Evolutionary conservation across 2,797 vertebrate genomes (phyloP), one percentile per base, ranked within the genome.

Genomic region (Diplodus sargus): DNA sequence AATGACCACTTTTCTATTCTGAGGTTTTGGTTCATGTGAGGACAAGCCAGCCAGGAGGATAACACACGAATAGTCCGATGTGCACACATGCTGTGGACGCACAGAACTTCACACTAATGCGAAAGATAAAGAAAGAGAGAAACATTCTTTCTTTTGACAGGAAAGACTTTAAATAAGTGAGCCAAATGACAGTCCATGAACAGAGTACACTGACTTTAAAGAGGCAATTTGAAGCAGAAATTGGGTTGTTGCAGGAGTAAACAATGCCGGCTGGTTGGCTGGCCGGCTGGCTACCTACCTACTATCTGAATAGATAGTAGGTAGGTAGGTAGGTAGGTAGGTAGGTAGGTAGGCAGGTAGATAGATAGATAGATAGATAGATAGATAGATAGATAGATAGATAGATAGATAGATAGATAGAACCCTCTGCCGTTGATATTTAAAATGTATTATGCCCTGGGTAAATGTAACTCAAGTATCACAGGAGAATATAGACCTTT

Each of bases 401-500:
- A 39, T 39, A 10, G 34, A 39, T 39, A 10, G 34, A 39, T 39
- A 10, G 34, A 39, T 39, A 39, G 34, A 30, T 30, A 30, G 30
- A 28, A 28, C 4, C 73, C 57, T 81, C 62, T 65, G 67, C 34
- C 63, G 64, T 58, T 77, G 73, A 87, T 89, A 85, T 90, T 92
- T 86, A 89, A 74, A 83, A 43, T 57, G 52, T 58, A 77, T 81
- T 74, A 70, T 14, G 67, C 75, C 72, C 74, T 51, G 52, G 60
- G 82, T 87, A 83, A 47, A 8, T 77, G 75, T 87, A 79, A 84
- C 87, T 86, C 87, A 79, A 84, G 65, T 74, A 79, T 30, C 70
- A 22, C 70, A 10, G 18, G 45, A 73, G 76, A 85, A 79, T 83
- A 83, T 76, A 54, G 70, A 74, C 70, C 51, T 71, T 2, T 42